Evolutionary conservation across 2,113 vertebrate genomes (phyloP).

Genomic region (Heteronetta atricapilla): DNA sequence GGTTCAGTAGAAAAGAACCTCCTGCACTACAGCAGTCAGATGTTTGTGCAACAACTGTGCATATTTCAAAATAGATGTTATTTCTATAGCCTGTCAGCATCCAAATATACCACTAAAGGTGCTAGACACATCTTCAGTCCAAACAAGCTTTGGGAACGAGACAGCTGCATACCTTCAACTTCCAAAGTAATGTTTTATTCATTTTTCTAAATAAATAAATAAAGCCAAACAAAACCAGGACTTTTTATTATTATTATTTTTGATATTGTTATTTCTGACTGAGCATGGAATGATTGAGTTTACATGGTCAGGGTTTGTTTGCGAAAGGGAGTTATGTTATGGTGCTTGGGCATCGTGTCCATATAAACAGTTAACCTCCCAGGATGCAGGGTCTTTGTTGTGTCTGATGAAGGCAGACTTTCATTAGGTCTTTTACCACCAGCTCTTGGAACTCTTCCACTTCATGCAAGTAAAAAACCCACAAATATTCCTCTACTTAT

Average conservation of each 20-base stretch:
- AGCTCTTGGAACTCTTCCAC: conserved; percentile 85
- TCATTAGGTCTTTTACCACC: conserved; percentile 86
- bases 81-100: neutral
- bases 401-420: conserved; percentile 85
- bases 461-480: conserved; percentile 88
- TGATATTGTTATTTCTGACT: conserved; percentile 55
- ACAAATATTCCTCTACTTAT: conserved; percentile 84
- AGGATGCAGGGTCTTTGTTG: conserved; percentile 71
- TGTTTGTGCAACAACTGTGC: conserved; percentile 11
- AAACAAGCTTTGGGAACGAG: neutral
- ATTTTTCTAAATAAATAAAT: neutral
- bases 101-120: conserved; percentile 9
- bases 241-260: neutral
- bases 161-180: conserved; percentile 31
- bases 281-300: conserved; percentile 21
- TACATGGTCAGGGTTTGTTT: conserved; percentile 48
- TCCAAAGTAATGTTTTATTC: neutral
- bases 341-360: conserved; percentile 49
- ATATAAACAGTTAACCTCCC: conserved; percentile 70
- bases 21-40: conserved; percentile 32
- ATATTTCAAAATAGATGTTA: neutral
- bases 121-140: conserved; percentile 13
- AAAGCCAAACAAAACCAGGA: conserved; percentile 12
- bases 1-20: conserved; percentile 45
- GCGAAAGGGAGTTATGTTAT: conserved; percentile 1